Base-by-base conservation (phyloP, 2,797 vertebrate species). In the Lutjanus campechanus region DNA sequence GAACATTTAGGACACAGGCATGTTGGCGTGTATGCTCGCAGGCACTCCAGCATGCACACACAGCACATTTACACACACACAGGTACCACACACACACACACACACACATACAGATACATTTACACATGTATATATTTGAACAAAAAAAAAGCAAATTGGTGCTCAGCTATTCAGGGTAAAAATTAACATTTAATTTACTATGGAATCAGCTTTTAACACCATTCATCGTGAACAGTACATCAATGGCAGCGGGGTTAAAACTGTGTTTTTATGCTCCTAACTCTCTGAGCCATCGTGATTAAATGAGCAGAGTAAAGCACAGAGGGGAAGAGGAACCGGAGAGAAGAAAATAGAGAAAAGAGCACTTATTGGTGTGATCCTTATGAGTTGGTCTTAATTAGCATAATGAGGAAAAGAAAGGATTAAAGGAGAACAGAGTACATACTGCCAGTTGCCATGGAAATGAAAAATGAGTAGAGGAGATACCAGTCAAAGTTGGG, bases 161-260 rank as follows among this genome's bases (percentile, higher is more conserved):
- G 59, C 70, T 82, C 41, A 64, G 68, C 56, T 68, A 55, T 79
- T 76, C 77, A 46, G 70, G 64, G 53, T 58, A 71, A 85, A 36
- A 87, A 91, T 88, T 85, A 80, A 89, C 87, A 89, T 89, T 91
- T 91, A 77, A 89, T 89, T 89, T 83, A 63, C 81, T 83, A 63
- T 88, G 78, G 90, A 92, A 90, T 87, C 76, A 70, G 76, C 83
- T 89, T 88, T 90, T 91, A 89, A 86, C 87, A 86, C 82, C 53
- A 64, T 83, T 91, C 76, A 81, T 47, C 17, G 16, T 80, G 81
- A 83, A 80, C 77, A 64, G 81, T 77, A 77, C 76, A 82, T 83
- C 85, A 84, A 1, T 87, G 70, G 75, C 73, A 79, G 70, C 56
- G 2, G 75, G 87, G 82, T 90, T 89, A 87, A 86, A 89, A 69